Evolutionary conservation across 2,113 vertebrate species (phyloP), one percentile per base, ranked within the genome.

Genomic region (Aldabrachelys gigantea): DNA sequence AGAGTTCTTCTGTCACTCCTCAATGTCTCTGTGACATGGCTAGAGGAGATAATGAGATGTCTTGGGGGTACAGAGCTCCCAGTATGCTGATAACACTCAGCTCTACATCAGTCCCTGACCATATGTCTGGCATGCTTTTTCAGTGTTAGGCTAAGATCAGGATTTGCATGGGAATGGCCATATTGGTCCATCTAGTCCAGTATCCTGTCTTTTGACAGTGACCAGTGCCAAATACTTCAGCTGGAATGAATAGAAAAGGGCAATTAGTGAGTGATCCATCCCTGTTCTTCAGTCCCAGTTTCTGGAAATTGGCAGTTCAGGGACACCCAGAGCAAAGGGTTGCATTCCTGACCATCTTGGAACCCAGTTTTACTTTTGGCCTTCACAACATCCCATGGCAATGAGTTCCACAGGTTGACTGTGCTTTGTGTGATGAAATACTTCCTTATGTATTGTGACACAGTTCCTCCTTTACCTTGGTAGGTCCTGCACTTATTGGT

Each of bases 1-100:
- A 96, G 72, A 93, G 41, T 14, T 92, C 87, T 94, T 94, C 82
- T 84, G 17, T 89, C 41, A 47, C 91, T 93, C 93, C 89, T 94
- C 59, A 86, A 89, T 95, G n/a, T 35, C 89, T 91, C 53, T 91
- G 69, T 41, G 21, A 75, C 21, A 41, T 41, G 69, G 69, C 38
- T 75, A 41, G 81, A 86, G 83, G 72, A 80, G 80, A 85, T 89
- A 96, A 85, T n/a, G 88, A 89, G 87, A 94, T 84, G 22, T 41
- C n/a, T 38, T 75, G 69, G 69, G 38, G 50, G 47, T 94, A 65
- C 90, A 94, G 87, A 95, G 80, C 53, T 62, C 85, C 29, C 53
- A 72, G 75, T 91, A 92, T 89, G 69, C 87, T 56, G 90, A 44
- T 88, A 86, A 78, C 4, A 82, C 52, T 80, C 44, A 85, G 84